Conservation (phyloP, 1,140 invertebrate genomes). For the Papilio dardanus region DNA sequence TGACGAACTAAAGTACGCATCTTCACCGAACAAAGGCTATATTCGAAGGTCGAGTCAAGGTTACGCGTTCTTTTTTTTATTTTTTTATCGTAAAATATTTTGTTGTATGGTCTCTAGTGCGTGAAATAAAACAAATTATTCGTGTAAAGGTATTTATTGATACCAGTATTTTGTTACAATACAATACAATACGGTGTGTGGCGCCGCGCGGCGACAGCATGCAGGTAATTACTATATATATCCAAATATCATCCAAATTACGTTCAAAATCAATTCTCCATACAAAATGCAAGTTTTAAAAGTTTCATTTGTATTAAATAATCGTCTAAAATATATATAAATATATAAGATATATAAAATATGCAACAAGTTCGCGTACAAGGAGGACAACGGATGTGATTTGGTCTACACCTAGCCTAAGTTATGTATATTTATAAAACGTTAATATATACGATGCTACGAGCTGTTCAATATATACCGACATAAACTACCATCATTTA, state of each 20-base stretch:
- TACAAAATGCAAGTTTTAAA: neutral
- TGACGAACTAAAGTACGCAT: too few relatives aligned
- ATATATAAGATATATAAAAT: constrained; percentile 32
- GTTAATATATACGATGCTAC: neutral
- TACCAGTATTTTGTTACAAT: constrained; percentile 35
- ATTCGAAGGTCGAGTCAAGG: too few relatives aligned
- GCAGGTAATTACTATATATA: too few relatives aligned
- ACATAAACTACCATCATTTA: neutral
- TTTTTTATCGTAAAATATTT: too few relatives aligned
- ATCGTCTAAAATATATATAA: neutral
- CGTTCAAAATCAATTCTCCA: neutral
- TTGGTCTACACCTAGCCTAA: constrained; percentile 18
- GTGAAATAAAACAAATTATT: constrained; percentile 25
- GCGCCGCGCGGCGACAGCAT: constrained; percentile 5
- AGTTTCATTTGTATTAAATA: neutral
- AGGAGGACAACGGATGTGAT: constrained; percentile 10
- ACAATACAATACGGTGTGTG: constrained; percentile 16
- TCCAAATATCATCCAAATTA: neutral
- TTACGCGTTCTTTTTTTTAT: too few relatives aligned
- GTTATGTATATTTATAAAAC: neutral
- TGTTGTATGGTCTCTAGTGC: too few relatives aligned
- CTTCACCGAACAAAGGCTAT: too few relatives aligned
- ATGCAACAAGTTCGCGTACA: constrained; percentile 1
- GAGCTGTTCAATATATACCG: neutral
- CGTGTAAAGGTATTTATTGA: constrained; percentile 37